Evolutionary conservation across 2,797 vertebrate species (phyloP).

Genomic region (Xenentodon cancila): DNA sequence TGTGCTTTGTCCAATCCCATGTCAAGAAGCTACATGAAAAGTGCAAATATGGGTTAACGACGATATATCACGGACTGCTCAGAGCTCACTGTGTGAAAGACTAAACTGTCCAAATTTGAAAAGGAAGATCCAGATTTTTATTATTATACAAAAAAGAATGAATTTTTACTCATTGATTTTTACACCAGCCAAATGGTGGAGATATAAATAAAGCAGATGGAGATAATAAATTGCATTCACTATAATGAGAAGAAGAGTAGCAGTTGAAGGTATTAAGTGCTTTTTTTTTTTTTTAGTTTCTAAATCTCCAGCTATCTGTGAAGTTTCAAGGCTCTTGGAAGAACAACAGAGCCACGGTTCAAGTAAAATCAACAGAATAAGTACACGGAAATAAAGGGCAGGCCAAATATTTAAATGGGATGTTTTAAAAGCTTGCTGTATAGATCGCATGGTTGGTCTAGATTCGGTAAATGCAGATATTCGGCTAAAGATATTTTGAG

Average conservation of each 20-base stretch:
- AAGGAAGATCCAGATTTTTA: background rate
- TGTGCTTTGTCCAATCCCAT: too few relatives aligned
- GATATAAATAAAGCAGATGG: constrained; percentile 47
- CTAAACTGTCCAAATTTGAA: too few relatives aligned
- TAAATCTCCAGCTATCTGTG: constrained; percentile 59
- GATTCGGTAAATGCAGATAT: constrained; percentile 55
- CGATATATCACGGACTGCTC: too few relatives aligned
- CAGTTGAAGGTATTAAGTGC: constrained; percentile 39
- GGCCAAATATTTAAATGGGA: constrained; percentile 55
- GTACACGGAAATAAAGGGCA: constrained; percentile 43
- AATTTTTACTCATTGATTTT: background rate
- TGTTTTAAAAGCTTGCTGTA: constrained; percentile 52
- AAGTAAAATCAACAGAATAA: constrained; percentile 66
- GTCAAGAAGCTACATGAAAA: too few relatives aligned
- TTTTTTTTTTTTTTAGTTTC: constrained; percentile 46
- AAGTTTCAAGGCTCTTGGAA: constrained; percentile 58
- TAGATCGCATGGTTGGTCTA: constrained; percentile 35
- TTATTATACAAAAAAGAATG: background rate
- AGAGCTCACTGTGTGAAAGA: too few relatives aligned
- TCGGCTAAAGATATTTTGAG: constrained; percentile 52
- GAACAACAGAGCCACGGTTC: constrained; percentile 52
- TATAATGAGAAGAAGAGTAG: constrained; percentile 49
- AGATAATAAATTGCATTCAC: constrained; percentile 34
- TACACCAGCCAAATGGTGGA: constrained; percentile 41
- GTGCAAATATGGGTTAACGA: too few relatives aligned